Percentiles rank a stretch among this genome's conserved stretches.
Evolutionary conservation across 2,113 vertebrate genomes (phyloP).

Genomic region (Perognathus longimembris): DNA sequence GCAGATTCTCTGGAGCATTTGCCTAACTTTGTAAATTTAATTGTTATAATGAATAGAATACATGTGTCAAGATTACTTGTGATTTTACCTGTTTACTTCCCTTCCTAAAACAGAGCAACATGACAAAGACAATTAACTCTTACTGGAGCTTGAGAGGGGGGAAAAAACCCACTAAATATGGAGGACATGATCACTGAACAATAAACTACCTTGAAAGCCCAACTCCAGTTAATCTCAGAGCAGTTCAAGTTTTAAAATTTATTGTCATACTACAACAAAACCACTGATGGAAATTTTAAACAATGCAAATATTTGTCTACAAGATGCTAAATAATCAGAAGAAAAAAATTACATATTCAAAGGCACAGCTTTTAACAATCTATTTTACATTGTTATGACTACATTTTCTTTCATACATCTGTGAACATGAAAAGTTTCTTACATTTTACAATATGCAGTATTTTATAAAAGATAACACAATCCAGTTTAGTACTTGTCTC

Average conservation of each 20-base stretch:
- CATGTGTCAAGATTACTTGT: constrained; percentile 82
- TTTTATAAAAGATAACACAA: constrained; percentile 42
- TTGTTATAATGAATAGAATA: constrained; percentile 89
- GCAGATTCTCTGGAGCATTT: constrained; percentile 85
- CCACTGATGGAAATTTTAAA: not conserved
- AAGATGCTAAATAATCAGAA: not conserved
- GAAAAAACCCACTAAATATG: not conserved
- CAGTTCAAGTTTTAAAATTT: constrained; percentile 32
- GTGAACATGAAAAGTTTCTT: constrained; percentile 7
- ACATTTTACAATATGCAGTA: constrained; percentile 16
- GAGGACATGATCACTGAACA: not conserved
- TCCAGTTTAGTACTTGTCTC: not conserved
- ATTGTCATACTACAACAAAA: not conserved
- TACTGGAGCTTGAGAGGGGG: not conserved
- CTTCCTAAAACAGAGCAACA: constrained; percentile 72
- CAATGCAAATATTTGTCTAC: not conserved
- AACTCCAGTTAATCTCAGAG: constrained; percentile 34
- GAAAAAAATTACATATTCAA: constrained; percentile 42
- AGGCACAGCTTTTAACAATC: not conserved
- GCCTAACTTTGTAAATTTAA: constrained; percentile 86
- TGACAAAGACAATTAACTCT: constrained; percentile 64
- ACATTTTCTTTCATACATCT: not conserved
- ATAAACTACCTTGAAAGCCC: constrained; percentile 33
- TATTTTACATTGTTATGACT: constrained; percentile 3
- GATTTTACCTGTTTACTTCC: constrained; percentile 81